Conservation (phyloP, 2,888 invertebrate species). For the Phyto melanocephala region DNA sequence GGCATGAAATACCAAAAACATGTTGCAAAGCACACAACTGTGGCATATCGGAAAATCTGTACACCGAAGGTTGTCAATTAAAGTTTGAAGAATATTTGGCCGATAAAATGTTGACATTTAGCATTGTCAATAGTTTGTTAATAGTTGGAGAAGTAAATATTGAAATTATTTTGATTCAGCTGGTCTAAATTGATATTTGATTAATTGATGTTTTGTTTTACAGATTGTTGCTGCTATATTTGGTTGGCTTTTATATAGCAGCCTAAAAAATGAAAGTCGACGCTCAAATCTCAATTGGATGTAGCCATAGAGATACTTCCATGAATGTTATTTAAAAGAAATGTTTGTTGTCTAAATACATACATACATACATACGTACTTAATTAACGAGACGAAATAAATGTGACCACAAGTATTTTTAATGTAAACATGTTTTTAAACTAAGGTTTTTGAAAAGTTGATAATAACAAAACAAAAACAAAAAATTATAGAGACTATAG, state of each 20-base stretch:
- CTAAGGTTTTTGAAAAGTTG: no score
- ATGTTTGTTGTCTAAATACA: no score
- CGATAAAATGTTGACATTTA: conserved; percentile 71
- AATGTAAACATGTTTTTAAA: no score
- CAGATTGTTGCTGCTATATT: conserved; percentile 70
- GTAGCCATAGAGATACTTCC: conserved; percentile 54
- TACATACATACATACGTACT: no score
- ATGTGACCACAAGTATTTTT: no score
- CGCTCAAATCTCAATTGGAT: conserved; percentile 74
- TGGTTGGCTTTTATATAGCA: conserved; percentile 71
- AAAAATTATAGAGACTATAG: no score
- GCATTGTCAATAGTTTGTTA: conserved; percentile 72
- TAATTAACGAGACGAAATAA: no score
- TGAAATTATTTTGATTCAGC: neutral
- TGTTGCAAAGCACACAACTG: conserved; percentile 72
- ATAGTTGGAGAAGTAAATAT: conserved; percentile 72
- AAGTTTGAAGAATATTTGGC: conserved; percentile 73
- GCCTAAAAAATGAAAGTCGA: conserved; percentile 71
- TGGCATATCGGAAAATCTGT: conserved; percentile 65
- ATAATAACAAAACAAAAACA: no score
- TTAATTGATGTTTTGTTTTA: neutral
- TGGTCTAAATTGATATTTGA: neutral
- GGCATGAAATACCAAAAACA: conserved; percentile 70
- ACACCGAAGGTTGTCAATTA: conserved; percentile 70
- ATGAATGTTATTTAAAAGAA: no score